Base-by-base conservation (phyloP, 2,888 invertebrate genomes). In the Drosophila mimetica region DNA sequence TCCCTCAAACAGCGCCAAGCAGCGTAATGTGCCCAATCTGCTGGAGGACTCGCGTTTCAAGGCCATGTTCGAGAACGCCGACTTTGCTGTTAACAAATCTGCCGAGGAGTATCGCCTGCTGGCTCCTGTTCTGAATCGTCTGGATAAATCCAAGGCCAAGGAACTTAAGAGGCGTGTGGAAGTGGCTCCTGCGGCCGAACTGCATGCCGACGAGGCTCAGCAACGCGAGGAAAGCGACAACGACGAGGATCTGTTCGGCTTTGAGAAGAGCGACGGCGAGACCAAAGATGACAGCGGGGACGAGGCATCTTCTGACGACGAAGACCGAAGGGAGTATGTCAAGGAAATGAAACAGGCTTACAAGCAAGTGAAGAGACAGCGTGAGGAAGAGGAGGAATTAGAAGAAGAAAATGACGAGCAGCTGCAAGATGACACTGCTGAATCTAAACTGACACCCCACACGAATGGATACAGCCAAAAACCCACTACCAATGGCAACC, bases 1-100 rank as follows among this genome's bases (percentile, higher is more conserved):
- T 63, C 74, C 84, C 14, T 74, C 77, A 0, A 77, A 78, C 46
- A 79, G 71, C 37, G 92, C 92, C 71, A 93, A 93, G 55, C 94
- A 93, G 75, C 94, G 94, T 85, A 94, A 93, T 84, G 94, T 94
- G 79, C 93, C 93, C 1, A 95, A 93, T 88, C 92, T 99, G 13
- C 93, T 99, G 61, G 93, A 95, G 84, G 99, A 99, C 91, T 93
- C 95, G 73, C 94, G 99, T 83, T 99, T 99, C 92, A 96, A 96
- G 92, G 95, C 94, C 1, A 92, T 99, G 90, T 99, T 99, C 91
- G 95, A 94, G 81, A 97, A 99, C 92, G 95, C 97, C 11, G 97
- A 98, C 89, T 99, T 97, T 91, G 95, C 98, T 92, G 96, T 99
- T 59, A 96, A 98, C 90, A 95, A 94, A 83, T 94, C 94, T 88